Conservation (phyloP, 2,113 vertebrate species). For the Pangasianodon hypophthalmus region DNA sequence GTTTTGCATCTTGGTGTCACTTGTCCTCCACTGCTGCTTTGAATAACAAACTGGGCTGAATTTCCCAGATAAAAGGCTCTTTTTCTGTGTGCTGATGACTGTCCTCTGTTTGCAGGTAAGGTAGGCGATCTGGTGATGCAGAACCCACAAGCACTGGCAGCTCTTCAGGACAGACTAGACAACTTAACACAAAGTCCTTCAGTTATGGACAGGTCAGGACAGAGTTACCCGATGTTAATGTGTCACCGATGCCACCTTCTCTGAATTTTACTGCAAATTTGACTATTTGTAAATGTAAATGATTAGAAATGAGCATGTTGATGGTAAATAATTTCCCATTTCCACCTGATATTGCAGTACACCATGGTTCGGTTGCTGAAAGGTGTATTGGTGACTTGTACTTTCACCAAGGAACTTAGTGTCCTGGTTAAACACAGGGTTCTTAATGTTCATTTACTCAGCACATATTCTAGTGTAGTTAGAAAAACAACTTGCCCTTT, state of each 20-base stretch:
- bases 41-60: not conserved
- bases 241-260: not conserved
- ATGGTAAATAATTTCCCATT: not conserved
- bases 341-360: no score
- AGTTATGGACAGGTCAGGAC: slow-evolving; percentile 58
- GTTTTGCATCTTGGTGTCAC: not conserved
- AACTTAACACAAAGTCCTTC: slow-evolving; percentile 55
- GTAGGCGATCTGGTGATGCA: slow-evolving; percentile 57
- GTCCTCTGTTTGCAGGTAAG: slow-evolving; percentile 49
- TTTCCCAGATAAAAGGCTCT: not conserved
- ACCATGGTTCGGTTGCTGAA: not conserved
- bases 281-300: not conserved
- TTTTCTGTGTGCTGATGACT: not conserved
- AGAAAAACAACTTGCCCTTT: no score
- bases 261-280: not conserved
- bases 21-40: not conserved
- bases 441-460: not conserved
- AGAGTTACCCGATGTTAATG: not conserved
- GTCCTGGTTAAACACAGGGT: not conserved
- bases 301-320: not conserved
- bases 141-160: slow-evolving; percentile 57
- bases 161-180: slow-evolving; percentile 61
- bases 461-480: not conserved
- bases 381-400: not conserved
- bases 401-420: not conserved